Evolutionary conservation across 1,140 invertebrate genomes (phyloP).

Genomic region (Cotesia chilonis): DNA sequence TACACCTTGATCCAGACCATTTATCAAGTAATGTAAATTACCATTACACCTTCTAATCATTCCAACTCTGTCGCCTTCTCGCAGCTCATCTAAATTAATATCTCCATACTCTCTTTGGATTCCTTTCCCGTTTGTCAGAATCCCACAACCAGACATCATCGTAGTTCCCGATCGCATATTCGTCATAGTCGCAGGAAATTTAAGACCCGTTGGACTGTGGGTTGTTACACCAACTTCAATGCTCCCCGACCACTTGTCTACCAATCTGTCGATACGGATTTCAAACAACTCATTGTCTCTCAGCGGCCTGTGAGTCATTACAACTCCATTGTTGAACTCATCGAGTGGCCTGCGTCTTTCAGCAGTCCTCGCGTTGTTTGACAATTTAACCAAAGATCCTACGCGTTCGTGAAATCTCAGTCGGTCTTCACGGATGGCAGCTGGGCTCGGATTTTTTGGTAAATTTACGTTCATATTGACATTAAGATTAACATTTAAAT

Average conservation of each 20-base stretch:
- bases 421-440: constrained; percentile 68
- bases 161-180: constrained; percentile 94
- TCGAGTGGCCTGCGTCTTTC: constrained; percentile 87
- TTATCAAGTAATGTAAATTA: constrained; percentile 92
- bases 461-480: constrained; percentile 65
- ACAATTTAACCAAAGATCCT: constrained; percentile 88
- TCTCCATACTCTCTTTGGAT: constrained; percentile 91
- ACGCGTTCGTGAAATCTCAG: constrained; percentile 88
- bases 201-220: constrained; percentile 87
- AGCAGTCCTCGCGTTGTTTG: constrained; percentile 82
- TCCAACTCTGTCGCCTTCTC: constrained; percentile 88
- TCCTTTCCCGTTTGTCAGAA: constrained; percentile 92
- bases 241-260: constrained; percentile 93
- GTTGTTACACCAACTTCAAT: constrained; percentile 95
- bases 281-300: constrained; percentile 92
- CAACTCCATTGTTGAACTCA: constrained; percentile 94
- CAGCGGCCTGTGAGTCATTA: constrained; percentile 89
- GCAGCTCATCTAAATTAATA: constrained; percentile 92
- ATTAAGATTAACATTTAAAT: constrained; percentile 64
- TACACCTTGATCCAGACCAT: constrained; percentile 90
- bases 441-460: constrained; percentile 58
- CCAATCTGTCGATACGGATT: constrained; percentile 87
- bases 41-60: constrained; percentile 85
- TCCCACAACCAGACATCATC: constrained; percentile 97
- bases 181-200: constrained; percentile 97